These are phyloP conservation scores for Ochropacha duplaris DNA, from an alignment of 2,888 invertebrate species.

Conservation along the genomic window DNA sequence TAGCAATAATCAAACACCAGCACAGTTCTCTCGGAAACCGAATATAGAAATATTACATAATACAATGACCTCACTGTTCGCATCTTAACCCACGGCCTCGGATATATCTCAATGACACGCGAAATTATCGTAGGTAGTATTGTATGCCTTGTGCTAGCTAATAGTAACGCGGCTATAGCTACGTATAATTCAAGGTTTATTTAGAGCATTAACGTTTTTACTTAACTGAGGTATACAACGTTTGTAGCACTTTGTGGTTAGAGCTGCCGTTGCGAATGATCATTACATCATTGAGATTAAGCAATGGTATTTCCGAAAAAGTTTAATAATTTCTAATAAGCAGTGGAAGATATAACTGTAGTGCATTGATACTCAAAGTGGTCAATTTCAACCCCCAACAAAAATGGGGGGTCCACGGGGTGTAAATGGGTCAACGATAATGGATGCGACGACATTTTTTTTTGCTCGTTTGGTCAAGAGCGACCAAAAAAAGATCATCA, in stretches of 20 bases:
- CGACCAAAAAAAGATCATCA: no score
- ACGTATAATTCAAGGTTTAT: no score
- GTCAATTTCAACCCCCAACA: no score
- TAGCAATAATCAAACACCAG: not conserved
- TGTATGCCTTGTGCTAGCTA: not conserved
- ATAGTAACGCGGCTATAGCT: no score
- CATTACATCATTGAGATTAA: not conserved
- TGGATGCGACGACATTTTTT: no score
- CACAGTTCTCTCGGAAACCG: not conserved
- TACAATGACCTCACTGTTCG: constrained; percentile 26
- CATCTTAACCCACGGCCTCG: constrained; percentile 13
- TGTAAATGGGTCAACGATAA: no score
- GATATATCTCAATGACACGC: constrained; percentile 1
- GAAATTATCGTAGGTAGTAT: not conserved
- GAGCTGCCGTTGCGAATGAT: not conserved
- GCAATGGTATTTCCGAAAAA: not conserved
- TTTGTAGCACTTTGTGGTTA: not conserved
- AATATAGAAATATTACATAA: constrained; percentile 24
- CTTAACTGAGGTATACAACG: not conserved
- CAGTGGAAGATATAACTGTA: no score
- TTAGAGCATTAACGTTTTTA: not conserved
- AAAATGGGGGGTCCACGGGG: no score
- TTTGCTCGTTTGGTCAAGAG: no score
- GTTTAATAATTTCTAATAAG: no score
- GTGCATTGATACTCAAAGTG: no score